Evolutionary conservation across 2,797 vertebrate genomes (phyloP).

Genomic region (Typhlichthys subterraneus): DNA sequence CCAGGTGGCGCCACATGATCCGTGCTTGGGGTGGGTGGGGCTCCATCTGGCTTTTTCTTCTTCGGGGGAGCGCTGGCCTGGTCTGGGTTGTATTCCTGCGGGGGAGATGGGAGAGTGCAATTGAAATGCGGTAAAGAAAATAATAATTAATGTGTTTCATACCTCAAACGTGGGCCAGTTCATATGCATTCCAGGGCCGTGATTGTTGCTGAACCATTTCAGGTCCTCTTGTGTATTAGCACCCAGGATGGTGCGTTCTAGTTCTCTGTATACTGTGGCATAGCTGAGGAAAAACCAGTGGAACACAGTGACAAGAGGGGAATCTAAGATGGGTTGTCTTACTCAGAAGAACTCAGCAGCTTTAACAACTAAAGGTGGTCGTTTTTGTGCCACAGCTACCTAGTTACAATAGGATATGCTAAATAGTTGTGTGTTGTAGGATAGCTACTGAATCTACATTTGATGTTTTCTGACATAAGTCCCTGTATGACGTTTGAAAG

Average conservation of each 20-base stretch:
- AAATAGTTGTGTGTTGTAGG: too few species aligned
- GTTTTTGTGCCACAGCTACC: conserved; percentile 10
- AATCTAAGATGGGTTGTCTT: conserved; percentile 27
- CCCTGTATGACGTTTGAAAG: too few species aligned
- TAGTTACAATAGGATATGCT: too few species aligned
- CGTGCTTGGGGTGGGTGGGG: conserved; percentile 82
- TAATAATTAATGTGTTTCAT: not conserved
- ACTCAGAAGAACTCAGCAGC: conserved; percentile 18
- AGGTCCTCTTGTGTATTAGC: conserved; percentile 94
- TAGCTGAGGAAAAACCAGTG: conserved; percentile 80
- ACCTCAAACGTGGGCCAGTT: conserved; percentile 98
- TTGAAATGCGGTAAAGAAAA: not conserved
- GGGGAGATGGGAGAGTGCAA: not conserved
- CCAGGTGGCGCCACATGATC: conserved; percentile 87
- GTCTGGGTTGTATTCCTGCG: conserved; percentile 96
- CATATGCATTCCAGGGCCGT: conserved; percentile 94
- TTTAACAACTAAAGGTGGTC: conserved; percentile 15
- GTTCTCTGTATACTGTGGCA: conserved; percentile 88
- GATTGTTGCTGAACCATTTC: conserved; percentile 94
- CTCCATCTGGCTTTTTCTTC: conserved; percentile 91
- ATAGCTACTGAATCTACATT: not conserved
- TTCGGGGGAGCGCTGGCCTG: conserved; percentile 85
- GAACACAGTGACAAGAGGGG: conserved; percentile 41
- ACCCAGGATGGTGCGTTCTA: conserved; percentile 88
- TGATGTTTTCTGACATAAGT: too few species aligned